These are phyloP conservation scores for Chondrilla cf. caribensis DNA, from an alignment of 37 sponge, comb jelly and placozoan genomes.

Conservation along the genomic window DNA sequence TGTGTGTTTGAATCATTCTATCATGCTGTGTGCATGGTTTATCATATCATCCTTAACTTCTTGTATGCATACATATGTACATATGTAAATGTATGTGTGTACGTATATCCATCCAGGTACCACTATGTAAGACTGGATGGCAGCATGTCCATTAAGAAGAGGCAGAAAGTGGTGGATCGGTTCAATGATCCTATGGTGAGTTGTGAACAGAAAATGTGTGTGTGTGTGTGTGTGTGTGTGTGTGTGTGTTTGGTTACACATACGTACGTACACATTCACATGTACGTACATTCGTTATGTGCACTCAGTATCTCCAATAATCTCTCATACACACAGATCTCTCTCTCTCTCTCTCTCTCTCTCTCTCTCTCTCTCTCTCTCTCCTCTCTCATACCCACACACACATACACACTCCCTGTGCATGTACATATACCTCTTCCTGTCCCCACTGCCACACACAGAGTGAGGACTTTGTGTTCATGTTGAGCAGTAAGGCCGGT, in stretches of 20 bases:
- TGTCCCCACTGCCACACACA: conserved; percentile 9
- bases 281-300: background rate
- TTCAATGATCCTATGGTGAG: conserved; percentile 88
- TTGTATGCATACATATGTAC: too few relatives aligned
- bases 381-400: background rate
- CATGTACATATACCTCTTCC: background rate
- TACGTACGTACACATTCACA: background rate
- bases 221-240: too few relatives aligned
- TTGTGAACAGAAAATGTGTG: background rate
- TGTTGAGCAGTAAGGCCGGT: conserved; percentile 99
- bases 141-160: conserved; percentile 92
- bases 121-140: conserved; percentile 92
- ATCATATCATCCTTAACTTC: too few relatives aligned
- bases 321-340: too few relatives aligned
- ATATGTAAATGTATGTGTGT: too few relatives aligned
- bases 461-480: conserved; percentile 91
- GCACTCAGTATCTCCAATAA: too few relatives aligned
- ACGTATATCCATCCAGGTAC: conserved; percentile 48
- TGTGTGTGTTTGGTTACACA: too few relatives aligned
- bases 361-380: background rate
- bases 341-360: too few relatives aligned
- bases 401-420: background rate
- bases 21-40: too few relatives aligned
- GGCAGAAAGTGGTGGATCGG: conserved; percentile 91
- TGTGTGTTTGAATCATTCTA: too few relatives aligned